A percentile compares a stretch with the other conserved stretches of the same genome.
phyloP scores from a whole-genome alignment of 2,888 invertebrate species.

The Noctuana brunneofusca region DNA sequence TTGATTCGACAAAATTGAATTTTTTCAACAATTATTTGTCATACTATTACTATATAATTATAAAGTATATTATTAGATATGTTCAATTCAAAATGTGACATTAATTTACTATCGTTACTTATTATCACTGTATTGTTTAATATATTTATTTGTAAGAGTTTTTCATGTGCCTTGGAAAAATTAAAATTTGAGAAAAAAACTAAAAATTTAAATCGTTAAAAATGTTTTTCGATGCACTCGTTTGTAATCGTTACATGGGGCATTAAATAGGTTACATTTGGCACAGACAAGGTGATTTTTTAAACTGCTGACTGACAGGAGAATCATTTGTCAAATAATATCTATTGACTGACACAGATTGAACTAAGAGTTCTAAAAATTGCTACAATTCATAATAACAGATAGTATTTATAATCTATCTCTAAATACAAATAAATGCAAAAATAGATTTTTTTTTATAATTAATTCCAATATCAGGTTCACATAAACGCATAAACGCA shows the following conservation, averaged over 20 bases:
- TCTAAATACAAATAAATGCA: no score
- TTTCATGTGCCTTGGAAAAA: constrained; percentile 82
- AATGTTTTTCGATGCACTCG: constrained; percentile 69
- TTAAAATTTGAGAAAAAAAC: constrained; percentile 55
- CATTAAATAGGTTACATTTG: constrained; percentile 65
- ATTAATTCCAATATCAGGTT: no score
- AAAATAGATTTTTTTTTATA: no score
- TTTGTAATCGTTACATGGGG: constrained; percentile 71
- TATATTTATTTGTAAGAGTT: constrained; percentile 76
- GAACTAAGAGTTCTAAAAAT: neutral
- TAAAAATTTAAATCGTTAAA: constrained; percentile 61
- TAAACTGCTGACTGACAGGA: neutral
- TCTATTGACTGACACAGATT: neutral
- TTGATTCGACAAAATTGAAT: neutral
- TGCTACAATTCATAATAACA: no score
- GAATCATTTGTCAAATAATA: neutral
- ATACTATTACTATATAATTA: no score
- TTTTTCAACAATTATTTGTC: no score
- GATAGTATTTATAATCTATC: no score
- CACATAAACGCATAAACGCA: no score
- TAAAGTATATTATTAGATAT: neutral
- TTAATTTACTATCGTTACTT: neutral
- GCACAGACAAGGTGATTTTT: constrained; percentile 45
- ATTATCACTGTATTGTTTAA: constrained; percentile 42
- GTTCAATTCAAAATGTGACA: neutral